Evolutionary conservation across 92 coral and sea anemone species (phyloP), one percentile per base, ranked within the genome.

Genomic region (Umimayanthus chanpuru): DNA sequence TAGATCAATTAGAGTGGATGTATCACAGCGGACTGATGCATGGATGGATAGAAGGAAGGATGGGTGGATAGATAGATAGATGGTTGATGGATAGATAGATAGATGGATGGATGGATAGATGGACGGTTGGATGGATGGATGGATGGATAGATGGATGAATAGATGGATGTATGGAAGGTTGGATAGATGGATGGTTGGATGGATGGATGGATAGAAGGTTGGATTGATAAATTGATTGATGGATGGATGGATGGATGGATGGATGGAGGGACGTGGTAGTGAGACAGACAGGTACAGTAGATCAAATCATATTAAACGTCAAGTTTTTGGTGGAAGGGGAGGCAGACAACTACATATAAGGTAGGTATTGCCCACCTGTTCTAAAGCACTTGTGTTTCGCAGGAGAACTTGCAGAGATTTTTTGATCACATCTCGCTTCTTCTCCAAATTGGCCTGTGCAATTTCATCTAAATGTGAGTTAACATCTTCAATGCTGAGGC

Each of bases 351-450:
- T 20, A 8, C 26, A 1, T 26, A 43, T 41, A 32, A 32, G n/a
- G n/a, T n/a, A n/a, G n/a, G n/a, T n/a, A n/a, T n/a, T 16, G 8
- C 44, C 44, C 29, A 97, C 99, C 96, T 95, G 98, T 91, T 97
- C 99, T 40, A 94, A 89, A 28, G 99, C 99, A 91, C 93, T 97
- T 76, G 98, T 95, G 92, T 90, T 95, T 18, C 98, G 89, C 9
- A 97, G 94, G 55, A 97, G 94, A 29, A 90, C 76, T 80, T 97
- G 99, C 39, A 97, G 85, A 6, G 96, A 91, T 29, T 91, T 95
- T 61, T 93, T 97, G 66, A 91, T 90, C 18, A 88, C 93, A 29
- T 94, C 98, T 88, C 98, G 92, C 86, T 95, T 97, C 85, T 89
- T 94, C 39, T 92, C 96, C 82, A 97, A 32, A 90, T 97, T 97